Conservation (phyloP, 37 sponge, comb jelly and placozoan species). For the Oscarella lobularis region DNA sequence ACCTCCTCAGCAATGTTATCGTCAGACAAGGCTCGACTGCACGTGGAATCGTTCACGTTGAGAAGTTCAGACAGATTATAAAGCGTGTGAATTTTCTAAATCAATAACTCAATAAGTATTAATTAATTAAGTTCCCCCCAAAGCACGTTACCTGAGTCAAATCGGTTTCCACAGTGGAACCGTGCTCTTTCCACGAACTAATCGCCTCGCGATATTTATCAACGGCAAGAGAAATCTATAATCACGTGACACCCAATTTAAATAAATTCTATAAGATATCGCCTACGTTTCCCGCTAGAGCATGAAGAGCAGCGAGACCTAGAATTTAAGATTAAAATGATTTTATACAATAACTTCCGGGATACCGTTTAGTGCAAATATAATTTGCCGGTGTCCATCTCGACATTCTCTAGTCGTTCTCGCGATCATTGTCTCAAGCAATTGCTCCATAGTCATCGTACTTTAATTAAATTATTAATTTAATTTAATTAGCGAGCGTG, state of each 20-base stretch:
- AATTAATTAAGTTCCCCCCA: background rate
- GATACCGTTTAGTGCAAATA: slow-evolving; percentile 54
- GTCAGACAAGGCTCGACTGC: slow-evolving; percentile 16
- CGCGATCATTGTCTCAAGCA: slow-evolving; percentile 38
- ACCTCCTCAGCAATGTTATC: slow-evolving; percentile 18
- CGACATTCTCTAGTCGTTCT: slow-evolving; percentile 39
- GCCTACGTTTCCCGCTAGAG: background rate
- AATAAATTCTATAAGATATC: too few relatives aligned
- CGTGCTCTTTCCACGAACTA: slow-evolving; percentile 36
- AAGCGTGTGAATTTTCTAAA: slow-evolving; percentile 67
- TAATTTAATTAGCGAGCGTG: too few relatives aligned
- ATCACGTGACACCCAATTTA: background rate
- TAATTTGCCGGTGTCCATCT: slow-evolving; percentile 38
- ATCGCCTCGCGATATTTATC: slow-evolving; percentile 50
- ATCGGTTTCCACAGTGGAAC: slow-evolving; percentile 33
- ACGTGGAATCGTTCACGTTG: background rate
- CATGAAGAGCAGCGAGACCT: slow-evolving; percentile 10
- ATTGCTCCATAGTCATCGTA: slow-evolving; percentile 43
- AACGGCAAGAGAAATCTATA: slow-evolving; percentile 12
- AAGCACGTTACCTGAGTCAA: slow-evolving; percentile 36
- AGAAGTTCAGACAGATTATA: slow-evolving; percentile 47
- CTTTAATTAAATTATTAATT: too few relatives aligned
- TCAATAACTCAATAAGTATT: background rate
- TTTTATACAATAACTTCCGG: slow-evolving; percentile 12
- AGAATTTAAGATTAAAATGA: background rate